These are phyloP conservation scores for Lampropteryx suffumata DNA, from an alignment of 2,888 invertebrate genomes.

Conservation along the genomic window DNA sequence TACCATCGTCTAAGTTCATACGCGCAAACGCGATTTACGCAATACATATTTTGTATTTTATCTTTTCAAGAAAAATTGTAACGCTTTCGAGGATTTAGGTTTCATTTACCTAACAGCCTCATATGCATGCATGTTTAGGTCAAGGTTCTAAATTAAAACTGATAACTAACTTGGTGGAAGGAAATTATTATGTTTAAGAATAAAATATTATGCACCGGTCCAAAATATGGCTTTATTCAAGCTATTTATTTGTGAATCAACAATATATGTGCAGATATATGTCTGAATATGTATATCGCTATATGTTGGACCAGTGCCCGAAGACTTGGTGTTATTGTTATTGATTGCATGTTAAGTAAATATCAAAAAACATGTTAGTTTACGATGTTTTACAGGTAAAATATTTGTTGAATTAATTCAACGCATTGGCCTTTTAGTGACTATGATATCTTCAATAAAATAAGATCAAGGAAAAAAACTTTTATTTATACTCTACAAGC, in stretches of 20 bases:
- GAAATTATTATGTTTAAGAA: conserved; percentile 44
- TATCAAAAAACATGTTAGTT: conserved; percentile 43
- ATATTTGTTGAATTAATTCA: conserved; percentile 30
- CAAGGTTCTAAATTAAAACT: conserved; percentile 48
- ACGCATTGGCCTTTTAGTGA: conserved; percentile 4
- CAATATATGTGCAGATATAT: no score
- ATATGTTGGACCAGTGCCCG: conserved; percentile 43
- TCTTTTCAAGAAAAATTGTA: conserved; percentile 18
- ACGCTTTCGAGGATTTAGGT: conserved; percentile 40
- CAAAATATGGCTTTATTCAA: conserved; percentile 42
- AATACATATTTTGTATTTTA: conserved; percentile 29
- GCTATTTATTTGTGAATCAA: conserved; percentile 30
- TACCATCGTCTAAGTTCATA: conserved; percentile 48
- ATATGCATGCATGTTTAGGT: conserved; percentile 60
- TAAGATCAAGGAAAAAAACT: not conserved
- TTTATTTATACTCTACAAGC: not conserved
- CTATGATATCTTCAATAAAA: not conserved
- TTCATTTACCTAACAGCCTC: conserved; percentile 61
- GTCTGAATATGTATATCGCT: conserved; percentile 35
- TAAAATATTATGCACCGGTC: conserved; percentile 45
- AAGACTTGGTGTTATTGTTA: conserved; percentile 36
- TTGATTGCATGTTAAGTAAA: conserved; percentile 63
- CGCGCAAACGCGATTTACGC: conserved; percentile 57
- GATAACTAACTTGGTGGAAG: conserved; percentile 50
- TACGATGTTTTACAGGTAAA: conserved; percentile 29